Base-by-base conservation (phyloP, 2,888 invertebrate species). In the Deilephila porcellus region DNA sequence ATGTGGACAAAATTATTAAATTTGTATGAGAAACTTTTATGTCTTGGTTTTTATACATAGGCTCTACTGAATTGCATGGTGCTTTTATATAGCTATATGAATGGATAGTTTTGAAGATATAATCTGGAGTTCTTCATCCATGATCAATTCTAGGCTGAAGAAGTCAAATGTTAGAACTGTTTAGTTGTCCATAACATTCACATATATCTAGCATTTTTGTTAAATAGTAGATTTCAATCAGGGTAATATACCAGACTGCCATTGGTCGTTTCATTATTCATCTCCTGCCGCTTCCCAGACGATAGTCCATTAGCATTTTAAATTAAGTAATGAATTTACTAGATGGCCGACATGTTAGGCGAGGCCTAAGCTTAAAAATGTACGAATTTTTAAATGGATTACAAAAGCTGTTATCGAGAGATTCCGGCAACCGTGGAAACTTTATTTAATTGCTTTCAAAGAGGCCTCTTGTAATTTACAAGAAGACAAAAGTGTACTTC, bases 231-330 rank as follows among this genome's bases (percentile, higher is more conserved):
- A 25, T 79, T 83, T 84, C 85, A 86, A 90, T 89, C 84, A 84
- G 83, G 82, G 80, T 78, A 77, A 82, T 83, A 85, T 83, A 83
- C 81, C 79, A 84, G 87, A 90, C 88, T 85, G 78, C 84, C 88
- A 90, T 89, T 88, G 85, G 84, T 82, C 84, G 84, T 85, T 90
- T 89, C 85, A 92, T 92, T 92, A 92, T 92, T 92, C 91, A 92
- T 91, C 83, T 83, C 14, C 79, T 74, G 70, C 60, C 81, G 81
- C 83, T 85, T 84, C 82, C 86, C 90, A 92, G 92, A 90, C 91
- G 87, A 86, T 88, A 84, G 81, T 76, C 85, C 86, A 93, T 93
- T 93, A 92, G 88, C 92, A 93, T 93, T 93, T 92, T 91, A 93
- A 91, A 92, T 91, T 86, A 86, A 88, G 82, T 91, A 91, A 91